Base-by-base conservation (phyloP, 2,888 invertebrate species). In the Andrena minutula region DNA sequence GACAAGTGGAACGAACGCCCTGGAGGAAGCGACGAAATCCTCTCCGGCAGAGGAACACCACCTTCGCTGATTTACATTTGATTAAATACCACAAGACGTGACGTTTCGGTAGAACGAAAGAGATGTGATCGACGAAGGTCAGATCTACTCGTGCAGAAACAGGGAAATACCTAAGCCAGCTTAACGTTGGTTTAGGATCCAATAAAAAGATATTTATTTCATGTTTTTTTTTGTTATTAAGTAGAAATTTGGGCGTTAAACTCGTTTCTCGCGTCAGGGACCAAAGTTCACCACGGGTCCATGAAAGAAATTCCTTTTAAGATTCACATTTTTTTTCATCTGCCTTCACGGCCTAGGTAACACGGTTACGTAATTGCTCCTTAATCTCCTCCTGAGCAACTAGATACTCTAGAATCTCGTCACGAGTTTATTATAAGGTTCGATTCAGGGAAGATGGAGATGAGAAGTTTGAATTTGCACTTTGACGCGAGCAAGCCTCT, bases 321-420 rank as follows among this genome's bases (percentile, higher is more conserved):
- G 63, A 58, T 72, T 76, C 66, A 71, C 65, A 12, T 3, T 16
- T 41, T 16, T 41, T 35, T 51, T 7, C 30, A 20, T 5, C 41
- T 23, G 32, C 41, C 71, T 75, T 70, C 80, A 49, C 72, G 76
- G 72, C 76, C 71, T 26, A 51, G 49, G 41, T 76, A 49, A 63
- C 53, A 20, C 32, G 2, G 63, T 76, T 74, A 49, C n/a, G 53
- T 72, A 56, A 79, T 16, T 26, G 49, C 56, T 49, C 53, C 63
- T 53, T 72, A 66, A 76, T 72, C 26, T 47, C 26, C n/a, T 1
- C 30, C 0, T 23, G 5, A 0, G 16, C 61, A 35, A n/a, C 28
- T 28, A 53, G 61, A 70, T 70, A 20, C 53, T 26, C 30, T 41
- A 26, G 7, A 71, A 71, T 71, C 30, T 7, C 47, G 10, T 49